Conservation (phyloP, 2,797 vertebrate genomes). For the Macropus fuliginosus region DNA sequence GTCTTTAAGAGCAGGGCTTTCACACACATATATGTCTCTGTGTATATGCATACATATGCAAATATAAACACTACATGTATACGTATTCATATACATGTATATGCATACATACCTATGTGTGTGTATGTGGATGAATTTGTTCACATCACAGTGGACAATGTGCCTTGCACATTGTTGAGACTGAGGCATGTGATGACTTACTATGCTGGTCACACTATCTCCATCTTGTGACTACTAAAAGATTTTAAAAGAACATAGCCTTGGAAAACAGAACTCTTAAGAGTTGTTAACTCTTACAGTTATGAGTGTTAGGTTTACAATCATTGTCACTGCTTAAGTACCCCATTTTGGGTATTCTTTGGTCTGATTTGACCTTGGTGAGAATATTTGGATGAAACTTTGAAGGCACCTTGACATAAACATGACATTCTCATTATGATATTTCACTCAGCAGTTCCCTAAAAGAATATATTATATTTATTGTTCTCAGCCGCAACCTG, state of each 20-base stretch:
- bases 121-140: not conserved
- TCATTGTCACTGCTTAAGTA: not conserved
- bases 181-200: not conserved
- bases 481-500: slow-evolving; percentile 9
- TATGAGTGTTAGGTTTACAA: not conserved
- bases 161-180: not conserved
- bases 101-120: not conserved
- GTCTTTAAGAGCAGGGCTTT: not conserved
- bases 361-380: slow-evolving; percentile 42
- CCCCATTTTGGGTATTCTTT: not conserved
- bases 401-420: not conserved
- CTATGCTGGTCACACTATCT: no score
- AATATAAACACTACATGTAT: rapidly evolving
- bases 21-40: not conserved
- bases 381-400: slow-evolving; percentile 12
- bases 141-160: not conserved
- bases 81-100: not conserved
- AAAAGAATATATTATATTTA: not conserved
- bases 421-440: not conserved
- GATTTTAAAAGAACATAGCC: not conserved
- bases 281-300: not conserved
- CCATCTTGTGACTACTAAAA: not conserved
- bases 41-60: not conserved
- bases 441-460: not conserved
- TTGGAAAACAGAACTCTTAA: not conserved